These are phyloP conservation scores for Coryphaenoides rupestris DNA, from an alignment of 2,113 vertebrate genomes.

Conservation along the genomic window DNA sequence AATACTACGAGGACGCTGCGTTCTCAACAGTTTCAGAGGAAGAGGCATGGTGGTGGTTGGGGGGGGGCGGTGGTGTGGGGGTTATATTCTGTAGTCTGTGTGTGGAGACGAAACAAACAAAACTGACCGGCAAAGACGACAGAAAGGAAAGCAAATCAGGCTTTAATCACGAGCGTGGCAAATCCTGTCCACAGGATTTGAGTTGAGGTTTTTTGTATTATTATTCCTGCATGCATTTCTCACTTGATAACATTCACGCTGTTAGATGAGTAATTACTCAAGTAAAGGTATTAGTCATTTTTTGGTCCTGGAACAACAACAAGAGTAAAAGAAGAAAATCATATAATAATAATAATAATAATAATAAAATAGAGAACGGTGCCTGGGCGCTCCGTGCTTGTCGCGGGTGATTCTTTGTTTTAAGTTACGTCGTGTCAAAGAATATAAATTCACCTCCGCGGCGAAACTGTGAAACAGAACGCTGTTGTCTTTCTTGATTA, in stretches of 20 bases:
- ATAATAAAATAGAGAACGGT: too few relatives aligned
- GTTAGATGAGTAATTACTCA: conserved; percentile 78
- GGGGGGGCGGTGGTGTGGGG: too few relatives aligned
- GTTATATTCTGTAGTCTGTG: conserved; percentile 10
- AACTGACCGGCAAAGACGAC: conserved; percentile 72
- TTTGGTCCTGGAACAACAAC: conserved; percentile 31
- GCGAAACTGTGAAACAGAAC: conserved; percentile 46
- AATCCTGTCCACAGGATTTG: conserved; percentile 81
- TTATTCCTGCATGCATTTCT: conserved; percentile 81
- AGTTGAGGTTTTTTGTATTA: too few relatives aligned
- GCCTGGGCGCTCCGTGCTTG: conserved; percentile 48
- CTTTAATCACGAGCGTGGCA: conserved; percentile 81
- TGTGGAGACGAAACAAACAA: conserved; percentile 74
- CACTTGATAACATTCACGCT: conserved; percentile 82
- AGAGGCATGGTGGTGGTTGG: too few relatives aligned
- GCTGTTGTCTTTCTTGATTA: conserved; percentile 44
- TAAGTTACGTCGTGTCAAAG: conserved; percentile 50
- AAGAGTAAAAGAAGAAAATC: too few relatives aligned
- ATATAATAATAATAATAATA: too few relatives aligned
- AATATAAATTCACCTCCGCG: conserved; percentile 42
- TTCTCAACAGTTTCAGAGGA: too few relatives aligned
- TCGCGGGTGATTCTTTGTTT: conserved; percentile 53
- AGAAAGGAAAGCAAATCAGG: conserved; percentile 77
- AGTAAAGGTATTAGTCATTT: conserved; percentile 77
- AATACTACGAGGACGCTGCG: too few relatives aligned